Base-by-base conservation (phyloP, 2,888 invertebrate genomes). In the Lithodes maja region DNA sequence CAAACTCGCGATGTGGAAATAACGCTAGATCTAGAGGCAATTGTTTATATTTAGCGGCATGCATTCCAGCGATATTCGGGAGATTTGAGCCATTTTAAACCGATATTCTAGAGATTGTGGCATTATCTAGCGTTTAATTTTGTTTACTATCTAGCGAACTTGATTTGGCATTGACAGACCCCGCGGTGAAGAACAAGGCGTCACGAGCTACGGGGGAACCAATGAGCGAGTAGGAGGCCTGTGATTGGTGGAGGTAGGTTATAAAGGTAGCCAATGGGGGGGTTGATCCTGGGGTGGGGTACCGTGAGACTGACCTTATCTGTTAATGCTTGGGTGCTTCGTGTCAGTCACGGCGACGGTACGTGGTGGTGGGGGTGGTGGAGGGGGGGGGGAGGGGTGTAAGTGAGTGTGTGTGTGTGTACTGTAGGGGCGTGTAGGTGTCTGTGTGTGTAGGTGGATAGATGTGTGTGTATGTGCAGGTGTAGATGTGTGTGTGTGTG, bases 321-420 rank as follows among this genome's bases (percentile, higher is more conserved):
- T 61, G 7, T 5, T 61, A 61, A 61, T 61, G 61, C 61, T 61
- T 5, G 61, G 7, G 5, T 61, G 5, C 61, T 61, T 74, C 3
- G n/a, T 74, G 74, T 3, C 33, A 12, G 68, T 74, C 33, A 74
- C 74, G 7, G 68, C 5, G 12, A 53, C 79, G 15, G 5, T 15
- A 1, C 53, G 81, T 55, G 81, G 15, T 54, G 17, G 81, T 81
- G 81, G 17, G 81, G 54, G 81, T 55, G 81, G 17, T 17, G 17
- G 81, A 2, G 81, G 54, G 81, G 54, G 81, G 54, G 81, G 54
- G 81, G 54, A 61, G 54, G 81, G 54, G 81, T 81, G 81, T 81
- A 50, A 68, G 82, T 82, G 82, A 68, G 82, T 82, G 82, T 82
- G 82, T 82, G 82, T 82, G 80, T 80, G 82, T 82, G 82, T 82